Percentiles rank a stretch among this genome's conserved stretches.
These are phyloP conservation scores for Botia kubotai DNA, from an alignment of 2,797 vertebrate species.

Conservation along the genomic window DNA sequence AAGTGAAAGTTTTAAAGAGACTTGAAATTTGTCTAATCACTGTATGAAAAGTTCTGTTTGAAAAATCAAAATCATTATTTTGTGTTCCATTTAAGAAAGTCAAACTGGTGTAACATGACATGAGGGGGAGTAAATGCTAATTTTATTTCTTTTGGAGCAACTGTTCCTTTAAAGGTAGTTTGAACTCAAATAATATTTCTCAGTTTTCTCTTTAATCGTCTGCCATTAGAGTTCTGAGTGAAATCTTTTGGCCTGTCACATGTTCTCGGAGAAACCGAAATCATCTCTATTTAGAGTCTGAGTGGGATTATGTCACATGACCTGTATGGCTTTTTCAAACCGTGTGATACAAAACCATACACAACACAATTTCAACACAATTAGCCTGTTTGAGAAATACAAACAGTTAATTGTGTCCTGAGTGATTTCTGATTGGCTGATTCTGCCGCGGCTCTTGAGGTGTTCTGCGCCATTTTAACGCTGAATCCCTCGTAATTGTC, in stretches of 20 bases:
- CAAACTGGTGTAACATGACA: neutral
- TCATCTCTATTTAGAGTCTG: constrained; percentile 31
- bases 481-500: constrained; percentile 71
- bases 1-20: no score
- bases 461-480: constrained; percentile 59
- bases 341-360: constrained; percentile 4
- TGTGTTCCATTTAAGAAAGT: neutral
- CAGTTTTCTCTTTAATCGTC: constrained; percentile 1
- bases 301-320: constrained; percentile 34
- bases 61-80: neutral
- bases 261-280: constrained; percentile 23
- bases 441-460: constrained; percentile 60
- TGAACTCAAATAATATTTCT: constrained; percentile 20
- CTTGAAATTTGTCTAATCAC: neutral
- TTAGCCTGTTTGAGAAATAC: neutral
- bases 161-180: constrained; percentile 18
- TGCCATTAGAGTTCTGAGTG: neutral
- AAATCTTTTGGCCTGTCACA: constrained; percentile 29
- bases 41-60: neutral
- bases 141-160: neutral
- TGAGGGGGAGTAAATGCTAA: constrained; percentile 15
- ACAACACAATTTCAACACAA: neutral
- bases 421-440: constrained; percentile 47
- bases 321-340: constrained; percentile 20
- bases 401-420: constrained; percentile 11